Base-by-base conservation (phyloP, 2,888 invertebrate species). In the Acanthosoma haemorrhoidale region DNA sequence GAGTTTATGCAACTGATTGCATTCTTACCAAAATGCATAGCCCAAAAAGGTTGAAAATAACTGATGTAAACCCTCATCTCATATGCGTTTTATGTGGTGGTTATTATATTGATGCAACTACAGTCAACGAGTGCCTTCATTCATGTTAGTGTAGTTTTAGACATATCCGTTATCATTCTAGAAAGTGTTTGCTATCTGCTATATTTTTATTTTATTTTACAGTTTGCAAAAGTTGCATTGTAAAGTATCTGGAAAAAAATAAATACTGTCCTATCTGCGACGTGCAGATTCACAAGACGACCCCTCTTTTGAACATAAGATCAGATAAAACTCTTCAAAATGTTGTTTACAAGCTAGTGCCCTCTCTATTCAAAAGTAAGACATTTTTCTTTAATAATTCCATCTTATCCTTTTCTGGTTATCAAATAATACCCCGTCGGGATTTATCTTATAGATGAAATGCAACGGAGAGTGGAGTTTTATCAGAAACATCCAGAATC, bases 81-180 rank as follows among this genome's bases (percentile, higher is more conserved):
- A 90, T 91, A 74, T 96, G 96, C 81, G 89, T 89, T 76, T 84
- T 96, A 74, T 96, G 96, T 82, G 87, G 88, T 73, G 96, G 96
- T 69, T 97, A 97, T 82, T 89, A 94, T 79, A 89, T 96, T 76
- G 96, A 96, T 82, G 96, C 96, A 72, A 96, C 95, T 68, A 95
- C 96, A 70, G 94, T 96, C 78, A 92, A 92, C 72, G 96, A 97
- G 83, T 97, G 96, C 83, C 87, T 96, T 77, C 96, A 97, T 83
- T 95, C 96, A 41, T 97, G 91, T 92, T 83, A 90, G 91, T 90
- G n/a, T 15, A 15, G 3, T 15, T 29, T 51, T 25, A 25, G 4
- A 21, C 1, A 13, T 9, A 3, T 6, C 8, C 80, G 75, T n/a
- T n/a, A n/a, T 16, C 29, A 8, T 57, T 57, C 11, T 3, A 16